These are phyloP conservation scores for Biston betularia DNA, from an alignment of 2,888 invertebrate species.

Conservation along the genomic window DNA sequence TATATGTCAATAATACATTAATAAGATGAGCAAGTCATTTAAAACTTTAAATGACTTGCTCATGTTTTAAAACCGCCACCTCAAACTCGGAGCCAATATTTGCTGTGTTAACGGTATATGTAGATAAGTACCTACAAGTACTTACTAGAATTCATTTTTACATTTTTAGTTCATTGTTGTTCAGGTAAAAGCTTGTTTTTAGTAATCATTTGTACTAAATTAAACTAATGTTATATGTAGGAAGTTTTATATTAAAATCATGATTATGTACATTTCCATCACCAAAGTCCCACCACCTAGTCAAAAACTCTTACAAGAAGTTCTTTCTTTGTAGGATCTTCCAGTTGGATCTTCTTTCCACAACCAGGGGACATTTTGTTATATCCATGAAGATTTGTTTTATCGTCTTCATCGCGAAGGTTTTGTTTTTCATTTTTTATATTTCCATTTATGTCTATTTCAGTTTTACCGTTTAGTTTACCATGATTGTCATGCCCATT, in stretches of 20 bases:
- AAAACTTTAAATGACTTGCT: too few relatives aligned
- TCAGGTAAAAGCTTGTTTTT: neutral
- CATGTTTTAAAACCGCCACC: neutral
- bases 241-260: neutral
- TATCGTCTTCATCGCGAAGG: slow-evolving; percentile 51
- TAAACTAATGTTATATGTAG: neutral
- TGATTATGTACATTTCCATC: slow-evolving; percentile 3
- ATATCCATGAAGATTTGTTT: slow-evolving; percentile 69
- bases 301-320: slow-evolving; percentile 65
- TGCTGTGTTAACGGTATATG: too few relatives aligned
- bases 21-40: neutral
- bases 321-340: slow-evolving; percentile 76
- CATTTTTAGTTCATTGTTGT: too few relatives aligned
- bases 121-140: too few relatives aligned
- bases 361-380: slow-evolving; percentile 71
- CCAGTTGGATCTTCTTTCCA: slow-evolving; percentile 70
- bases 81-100: neutral
- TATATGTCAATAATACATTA: neutral
- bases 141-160: too few relatives aligned
- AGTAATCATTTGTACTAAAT: neutral
- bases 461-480: slow-evolving; percentile 21
- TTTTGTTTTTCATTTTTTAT: slow-evolving; percentile 39
- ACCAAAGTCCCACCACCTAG: slow-evolving; percentile 44
- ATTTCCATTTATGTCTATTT: slow-evolving; percentile 35
- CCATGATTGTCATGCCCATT: slow-evolving; percentile 31